Percentiles rank a stretch among this genome's conserved stretches.
Conservation (phyloP, 2,888 invertebrate species). For the Julus scanicus region DNA sequence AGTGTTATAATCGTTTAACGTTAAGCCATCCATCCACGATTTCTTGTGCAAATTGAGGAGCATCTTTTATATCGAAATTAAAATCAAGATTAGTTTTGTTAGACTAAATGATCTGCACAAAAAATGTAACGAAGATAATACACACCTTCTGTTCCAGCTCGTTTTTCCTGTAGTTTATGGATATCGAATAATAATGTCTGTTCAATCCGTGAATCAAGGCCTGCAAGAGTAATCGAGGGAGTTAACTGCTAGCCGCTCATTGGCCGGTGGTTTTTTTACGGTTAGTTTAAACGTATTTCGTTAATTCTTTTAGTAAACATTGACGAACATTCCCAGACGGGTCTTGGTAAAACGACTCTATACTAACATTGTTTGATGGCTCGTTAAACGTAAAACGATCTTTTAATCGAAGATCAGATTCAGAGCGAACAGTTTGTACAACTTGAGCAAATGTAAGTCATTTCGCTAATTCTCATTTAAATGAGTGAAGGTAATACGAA, state of each 20-base stretch:
- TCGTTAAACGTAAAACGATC: no score
- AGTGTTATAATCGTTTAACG: slow-evolving; percentile 88
- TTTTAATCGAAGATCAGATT: no score
- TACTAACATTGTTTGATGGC: no score
- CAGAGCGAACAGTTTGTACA: no score
- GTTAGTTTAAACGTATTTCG: no score
- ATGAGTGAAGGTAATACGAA: slow-evolving; percentile 59
- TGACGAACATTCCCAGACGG: not conserved
- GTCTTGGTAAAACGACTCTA: no score
- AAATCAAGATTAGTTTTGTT: slow-evolving; percentile 52
- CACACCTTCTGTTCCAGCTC: slow-evolving; percentile 93
- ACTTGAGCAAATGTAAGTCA: no score
- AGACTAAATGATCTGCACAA: not conserved
- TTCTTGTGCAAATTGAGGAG: slow-evolving; percentile 97
- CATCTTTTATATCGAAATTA: slow-evolving; percentile 73
- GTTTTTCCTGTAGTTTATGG: slow-evolving; percentile 99
- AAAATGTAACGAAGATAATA: not conserved
- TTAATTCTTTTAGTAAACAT: slow-evolving; percentile 28
- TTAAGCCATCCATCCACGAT: slow-evolving; percentile 97
- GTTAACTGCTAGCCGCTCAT: not conserved
- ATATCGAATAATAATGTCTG: slow-evolving; percentile 98
- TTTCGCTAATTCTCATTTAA: no score
- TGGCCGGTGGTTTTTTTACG: no score
- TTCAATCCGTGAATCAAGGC: slow-evolving; percentile 98
- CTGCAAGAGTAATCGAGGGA: slow-evolving; percentile 67